Evolutionary conservation across 1,140 invertebrate species (phyloP).

Genomic region (Hycleus phaleratus): DNA sequence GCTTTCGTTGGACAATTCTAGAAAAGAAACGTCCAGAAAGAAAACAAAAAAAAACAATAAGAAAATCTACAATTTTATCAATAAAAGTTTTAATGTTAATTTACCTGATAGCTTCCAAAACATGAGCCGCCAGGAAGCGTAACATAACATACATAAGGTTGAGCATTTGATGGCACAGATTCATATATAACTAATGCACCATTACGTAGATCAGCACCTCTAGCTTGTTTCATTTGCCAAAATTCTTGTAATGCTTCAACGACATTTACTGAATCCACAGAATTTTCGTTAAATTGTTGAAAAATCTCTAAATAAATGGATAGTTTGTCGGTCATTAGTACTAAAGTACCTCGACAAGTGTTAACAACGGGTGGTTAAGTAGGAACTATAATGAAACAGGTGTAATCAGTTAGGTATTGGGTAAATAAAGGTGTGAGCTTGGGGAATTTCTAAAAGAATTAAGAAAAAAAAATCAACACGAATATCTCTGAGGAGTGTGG

Average conservation of each 20-base stretch:
- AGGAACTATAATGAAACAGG: no score
- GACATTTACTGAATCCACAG: slow-evolving; percentile 66
- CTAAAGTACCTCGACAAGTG: slow-evolving; percentile 2
- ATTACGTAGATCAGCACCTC: slow-evolving; percentile 79
- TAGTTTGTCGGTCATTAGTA: slow-evolving; percentile 6
- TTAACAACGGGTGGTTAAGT: no score
- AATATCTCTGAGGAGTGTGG: no score
- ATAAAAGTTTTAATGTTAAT: neutral
- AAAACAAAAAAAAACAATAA: neutral
- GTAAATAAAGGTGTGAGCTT: no score
- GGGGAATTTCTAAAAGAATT: no score
- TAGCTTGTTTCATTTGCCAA: slow-evolving; percentile 91
- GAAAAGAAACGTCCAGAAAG: slow-evolving; percentile 18
- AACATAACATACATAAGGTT: slow-evolving; percentile 91
- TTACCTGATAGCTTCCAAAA: slow-evolving; percentile 88
- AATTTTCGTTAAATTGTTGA: slow-evolving; percentile 28
- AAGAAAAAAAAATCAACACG: no score
- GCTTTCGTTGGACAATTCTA: slow-evolving; percentile 92
- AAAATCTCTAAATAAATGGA: slow-evolving; percentile 2
- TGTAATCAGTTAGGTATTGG: no score
- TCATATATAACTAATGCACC: slow-evolving; percentile 92
- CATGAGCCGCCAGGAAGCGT: slow-evolving; percentile 91
- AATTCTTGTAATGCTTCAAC: slow-evolving; percentile 94
- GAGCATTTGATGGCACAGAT: slow-evolving; percentile 80
- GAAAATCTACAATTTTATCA: no score